A percentile compares a stretch with the other conserved stretches of the same genome.
Evolutionary conservation across 2,888 invertebrate genomes (phyloP).

Genomic region (Aleiodes testaceus): DNA sequence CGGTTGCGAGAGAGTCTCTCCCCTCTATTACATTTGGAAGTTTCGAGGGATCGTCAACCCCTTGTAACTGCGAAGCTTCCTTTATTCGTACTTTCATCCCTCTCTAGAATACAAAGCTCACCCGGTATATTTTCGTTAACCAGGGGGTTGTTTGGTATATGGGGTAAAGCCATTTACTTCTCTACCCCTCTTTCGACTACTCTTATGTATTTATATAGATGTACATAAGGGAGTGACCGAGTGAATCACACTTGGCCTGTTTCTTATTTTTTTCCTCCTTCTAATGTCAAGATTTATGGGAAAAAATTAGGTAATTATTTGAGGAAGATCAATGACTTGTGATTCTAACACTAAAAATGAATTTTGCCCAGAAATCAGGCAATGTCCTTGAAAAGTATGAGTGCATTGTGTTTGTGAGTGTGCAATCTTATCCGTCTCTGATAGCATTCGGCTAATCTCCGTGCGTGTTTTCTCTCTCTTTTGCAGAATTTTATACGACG

Average conservation of each 20-base stretch:
- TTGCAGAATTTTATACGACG: neutral
- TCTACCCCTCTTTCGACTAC: conserved; percentile 1
- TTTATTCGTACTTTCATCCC: conserved; percentile 56
- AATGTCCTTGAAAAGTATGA: conserved; percentile 9
- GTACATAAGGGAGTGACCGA: conserved; percentile 30
- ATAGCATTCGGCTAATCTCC: conserved; percentile 64
- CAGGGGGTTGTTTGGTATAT: conserved; percentile 32
- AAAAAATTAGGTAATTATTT: conserved; percentile 11
- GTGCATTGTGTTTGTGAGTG: neutral
- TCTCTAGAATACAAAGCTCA: conserved; percentile 57
- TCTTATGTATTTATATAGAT: neutral
- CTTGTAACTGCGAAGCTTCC: conserved; percentile 48
- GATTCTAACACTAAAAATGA: neutral
- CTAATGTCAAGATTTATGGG: neutral
- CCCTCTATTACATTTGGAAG: neutral
- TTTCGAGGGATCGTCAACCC: conserved; percentile 39
- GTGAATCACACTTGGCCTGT: conserved; percentile 32
- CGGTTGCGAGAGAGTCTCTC: neutral
- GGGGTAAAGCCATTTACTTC: conserved; percentile 20
- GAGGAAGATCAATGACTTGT: neutral
- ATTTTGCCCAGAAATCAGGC: neutral
- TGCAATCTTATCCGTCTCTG: conserved; percentile 65
- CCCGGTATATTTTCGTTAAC: conserved; percentile 18
- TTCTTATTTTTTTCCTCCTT: neutral
- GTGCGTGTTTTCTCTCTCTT: conserved; percentile 19